Base-by-base conservation (phyloP, 2,888 invertebrate genomes). In the Eledona agricola region DNA sequence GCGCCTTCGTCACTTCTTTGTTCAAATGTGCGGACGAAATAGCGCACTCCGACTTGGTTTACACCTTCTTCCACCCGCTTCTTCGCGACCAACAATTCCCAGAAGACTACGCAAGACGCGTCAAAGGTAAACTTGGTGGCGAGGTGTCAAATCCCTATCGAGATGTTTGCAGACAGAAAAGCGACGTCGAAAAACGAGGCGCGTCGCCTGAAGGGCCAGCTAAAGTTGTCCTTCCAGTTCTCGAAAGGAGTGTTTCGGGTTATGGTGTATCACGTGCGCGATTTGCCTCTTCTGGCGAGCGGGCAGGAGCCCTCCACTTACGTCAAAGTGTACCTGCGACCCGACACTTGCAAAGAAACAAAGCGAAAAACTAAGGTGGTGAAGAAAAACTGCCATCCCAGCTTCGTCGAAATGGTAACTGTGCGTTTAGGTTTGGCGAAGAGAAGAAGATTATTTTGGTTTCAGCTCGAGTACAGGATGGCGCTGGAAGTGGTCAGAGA, bases 21-120 rank as follows among this genome's bases (percentile, higher is more conserved):
- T 93, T 96, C 77, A 81, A 82, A 66, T 86, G 95, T 70, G 90
- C 94, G 0, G 89, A 93, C 62, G 97, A 98, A 80, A 94, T 99
- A 64, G 89, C 94, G 0, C 96, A 98, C 79, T 92, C 90, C 3
- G 95, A 96, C 76, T 81, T 99, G 43, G 96, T 99, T 1, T 98
- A 98, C 75, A 99, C 98, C 0, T 99, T 99, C 81, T 98, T 98
- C 80, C 99, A 99, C 79, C 96, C 97, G 1, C 78, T 98, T 57
- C 78, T 96, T 56, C 80, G 97, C 58, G 98, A 98, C 78, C 96
- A 96, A 77, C 93, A 95, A 73, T 92, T 92, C 69, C 87, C 89
- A 5, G 89, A 90, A 64, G 87, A 92, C 55, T 87, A 88, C 75
- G 81, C 87, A 63, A 83, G 83, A 56, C 91, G 89, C 81, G 83